Evolutionary conservation across 2,888 invertebrate genomes (phyloP).

Genomic region (Ceraclea dissimilis): DNA sequence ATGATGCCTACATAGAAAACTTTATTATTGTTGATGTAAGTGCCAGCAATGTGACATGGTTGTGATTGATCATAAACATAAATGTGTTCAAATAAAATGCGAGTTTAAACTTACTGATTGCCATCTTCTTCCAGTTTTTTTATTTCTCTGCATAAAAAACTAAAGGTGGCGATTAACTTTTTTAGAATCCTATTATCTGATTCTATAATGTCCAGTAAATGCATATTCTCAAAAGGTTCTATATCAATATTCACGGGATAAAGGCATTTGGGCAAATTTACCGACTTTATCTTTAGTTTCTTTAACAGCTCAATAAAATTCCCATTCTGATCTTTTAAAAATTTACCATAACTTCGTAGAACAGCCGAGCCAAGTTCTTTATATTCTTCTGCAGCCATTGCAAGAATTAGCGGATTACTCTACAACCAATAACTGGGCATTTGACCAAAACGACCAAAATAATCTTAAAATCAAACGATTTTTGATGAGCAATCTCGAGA

Average conservation of each 20-base stretch:
- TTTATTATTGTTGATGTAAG: too few relatives aligned
- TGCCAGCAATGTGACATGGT: too few relatives aligned
- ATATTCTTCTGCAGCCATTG: slow-evolving; percentile 3
- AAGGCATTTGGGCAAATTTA: slow-evolving; percentile 4
- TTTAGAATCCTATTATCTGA: slow-evolving; percentile 78
- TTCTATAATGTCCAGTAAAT: slow-evolving; percentile 62
- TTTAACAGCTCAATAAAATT: slow-evolving; percentile 30
- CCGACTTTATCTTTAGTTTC: slow-evolving; percentile 4
- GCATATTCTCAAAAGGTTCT: slow-evolving; percentile 53
- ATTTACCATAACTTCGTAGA: slow-evolving; percentile 41
- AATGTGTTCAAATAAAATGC: too few relatives aligned
- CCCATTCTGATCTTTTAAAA: slow-evolving; percentile 41
- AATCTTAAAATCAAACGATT: too few relatives aligned
- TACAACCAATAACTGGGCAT: too few relatives aligned
- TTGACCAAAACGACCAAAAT: too few relatives aligned
- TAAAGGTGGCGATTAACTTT: slow-evolving; percentile 71
- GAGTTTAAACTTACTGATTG: slow-evolving; percentile 49
- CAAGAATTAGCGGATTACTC: not conserved
- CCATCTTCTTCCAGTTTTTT: slow-evolving; percentile 58
- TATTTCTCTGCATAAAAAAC: slow-evolving; percentile 72
- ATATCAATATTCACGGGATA: slow-evolving; percentile 29
- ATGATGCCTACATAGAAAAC: too few relatives aligned
- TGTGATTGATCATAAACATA: too few relatives aligned
- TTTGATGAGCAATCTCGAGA: too few relatives aligned
- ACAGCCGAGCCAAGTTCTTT: slow-evolving; percentile 38